Base-by-base conservation (phyloP, 2,888 invertebrate species). In the Odontomyia ornata region DNA sequence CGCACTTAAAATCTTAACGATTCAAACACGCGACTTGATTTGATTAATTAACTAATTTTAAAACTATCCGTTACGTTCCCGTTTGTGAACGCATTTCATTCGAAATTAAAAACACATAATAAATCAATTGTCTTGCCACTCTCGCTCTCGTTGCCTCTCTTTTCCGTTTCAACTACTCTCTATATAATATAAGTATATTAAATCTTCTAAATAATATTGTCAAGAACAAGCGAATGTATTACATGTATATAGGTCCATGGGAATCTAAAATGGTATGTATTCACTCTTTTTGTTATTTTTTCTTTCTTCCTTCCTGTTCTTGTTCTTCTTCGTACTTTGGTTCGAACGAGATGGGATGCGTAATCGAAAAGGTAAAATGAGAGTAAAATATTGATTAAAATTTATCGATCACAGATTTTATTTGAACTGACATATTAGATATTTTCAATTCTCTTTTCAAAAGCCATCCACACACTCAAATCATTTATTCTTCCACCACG, bases 331-430 rank as follows among this genome's bases (percentile, higher is more conserved):
- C 27, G 23, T 67, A n/a, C 27, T 7, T 56, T 56, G 56, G 52
- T 60, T 43, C 57, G 73, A 73, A 73, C 57, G 73, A 73, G 73
- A 73, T 57, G 57, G 43, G 15, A 60, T 60, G 73, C 60, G 43
- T 57, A 60, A 73, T 73, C 73, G 57, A 36, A 73, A 73, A 73
- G 73, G 36, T 60, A 60, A 57, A 73, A 73, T 73, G 73, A 73
- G 73, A 73, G 57, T 73, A 52, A 30, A 56, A 71, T 78, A 78
- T 78, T 78, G 78, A 78, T 76, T 78, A 78, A 76, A 76, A 76
- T 78, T 73, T 78, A 78, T 78, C 78, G 78, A 78, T 78, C 78
- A 78, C 78, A 78, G 76, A 78, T 30, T 78, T 60, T 30, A 73
- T 73, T 73, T 73, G 36, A 57, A 73, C 73, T 73, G 23, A 72